Percentiles rank a stretch among this genome's conserved stretches.
phyloP scores from a whole-genome alignment of 1,140 invertebrate genomes.

The Drosophila busckii region DNA sequence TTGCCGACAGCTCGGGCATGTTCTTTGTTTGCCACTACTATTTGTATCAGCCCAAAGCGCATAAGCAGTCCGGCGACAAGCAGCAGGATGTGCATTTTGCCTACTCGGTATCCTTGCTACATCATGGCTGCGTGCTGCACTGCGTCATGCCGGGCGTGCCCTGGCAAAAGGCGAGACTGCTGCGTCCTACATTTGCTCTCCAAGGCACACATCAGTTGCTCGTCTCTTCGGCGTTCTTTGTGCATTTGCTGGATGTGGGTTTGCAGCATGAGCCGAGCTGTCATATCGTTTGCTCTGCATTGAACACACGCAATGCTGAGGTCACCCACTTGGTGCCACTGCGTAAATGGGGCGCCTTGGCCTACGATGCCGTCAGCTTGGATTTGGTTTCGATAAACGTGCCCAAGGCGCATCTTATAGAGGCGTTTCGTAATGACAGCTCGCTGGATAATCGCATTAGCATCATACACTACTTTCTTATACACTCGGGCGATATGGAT shows the following conservation, averaged over 20 bases:
- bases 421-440: conserved; percentile 84
- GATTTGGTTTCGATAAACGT: conserved; percentile 85
- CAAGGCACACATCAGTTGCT: conserved; percentile 87
- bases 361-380: conserved; percentile 85
- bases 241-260: conserved; percentile 89
- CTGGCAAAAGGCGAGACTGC: conserved; percentile 85
- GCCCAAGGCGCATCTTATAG: conserved; percentile 82
- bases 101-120: conserved; percentile 89
- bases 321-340: conserved; percentile 84
- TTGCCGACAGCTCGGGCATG: conserved; percentile 85
- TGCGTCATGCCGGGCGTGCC: conserved; percentile 88
- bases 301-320: conserved; percentile 79
- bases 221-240: conserved; percentile 88
- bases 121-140: conserved; percentile 90
- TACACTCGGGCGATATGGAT: conserved; percentile 86
- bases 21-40: conserved; percentile 92
- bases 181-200: conserved; percentile 87
- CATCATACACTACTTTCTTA: conserved; percentile 88
- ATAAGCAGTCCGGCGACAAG: conserved; percentile 52
- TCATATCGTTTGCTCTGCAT: conserved; percentile 84
- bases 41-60: conserved; percentile 84
- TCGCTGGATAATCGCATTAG: conserved; percentile 85
- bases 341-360: conserved; percentile 80
- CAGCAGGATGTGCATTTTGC: conserved; percentile 87
- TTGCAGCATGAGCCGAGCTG: conserved; percentile 88